Conservation (phyloP, 2,888 invertebrate species). For the Epinotia demarniana region DNA sequence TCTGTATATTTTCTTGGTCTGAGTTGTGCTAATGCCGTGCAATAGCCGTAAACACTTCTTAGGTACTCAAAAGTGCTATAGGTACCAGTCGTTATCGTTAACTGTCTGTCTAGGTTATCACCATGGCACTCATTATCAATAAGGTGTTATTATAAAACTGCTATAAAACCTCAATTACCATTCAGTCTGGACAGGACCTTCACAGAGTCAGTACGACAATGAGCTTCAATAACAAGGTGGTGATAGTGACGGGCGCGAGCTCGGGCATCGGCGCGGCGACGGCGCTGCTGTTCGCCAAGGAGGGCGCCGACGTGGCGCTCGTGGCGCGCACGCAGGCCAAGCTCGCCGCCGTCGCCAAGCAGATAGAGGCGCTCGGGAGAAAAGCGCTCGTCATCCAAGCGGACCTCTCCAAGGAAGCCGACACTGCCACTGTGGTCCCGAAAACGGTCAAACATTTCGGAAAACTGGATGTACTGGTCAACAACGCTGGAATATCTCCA, state of each 20-base stretch:
- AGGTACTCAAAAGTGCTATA: no score
- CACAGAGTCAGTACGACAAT: background rate
- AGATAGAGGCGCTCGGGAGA: no score
- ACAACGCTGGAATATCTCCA: constrained; percentile 58
- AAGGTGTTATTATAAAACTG: background rate
- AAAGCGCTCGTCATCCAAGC: constrained; percentile 54
- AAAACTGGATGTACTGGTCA: constrained; percentile 60
- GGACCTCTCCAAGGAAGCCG: constrained; percentile 58
- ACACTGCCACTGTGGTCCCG: constrained; percentile 52
- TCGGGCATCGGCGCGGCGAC: constrained; percentile 66
- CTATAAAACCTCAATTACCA: background rate
- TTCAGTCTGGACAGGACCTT: background rate
- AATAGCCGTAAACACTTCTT: no score
- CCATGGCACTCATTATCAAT: background rate
- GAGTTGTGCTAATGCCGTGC: no score
- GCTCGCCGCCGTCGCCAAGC: no score
- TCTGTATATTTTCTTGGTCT: no score
- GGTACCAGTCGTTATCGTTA: background rate
- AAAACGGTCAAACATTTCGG: constrained; percentile 57
- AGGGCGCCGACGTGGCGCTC: constrained; percentile 56
- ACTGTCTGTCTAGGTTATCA: background rate
- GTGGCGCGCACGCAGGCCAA: constrained; percentile 58
- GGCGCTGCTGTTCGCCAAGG: constrained; percentile 58
- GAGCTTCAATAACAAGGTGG: constrained; percentile 55
- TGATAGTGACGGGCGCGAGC: constrained; percentile 63